Base-by-base conservation (phyloP, 2,888 invertebrate genomes). In the Pseudanteris insignis region DNA sequence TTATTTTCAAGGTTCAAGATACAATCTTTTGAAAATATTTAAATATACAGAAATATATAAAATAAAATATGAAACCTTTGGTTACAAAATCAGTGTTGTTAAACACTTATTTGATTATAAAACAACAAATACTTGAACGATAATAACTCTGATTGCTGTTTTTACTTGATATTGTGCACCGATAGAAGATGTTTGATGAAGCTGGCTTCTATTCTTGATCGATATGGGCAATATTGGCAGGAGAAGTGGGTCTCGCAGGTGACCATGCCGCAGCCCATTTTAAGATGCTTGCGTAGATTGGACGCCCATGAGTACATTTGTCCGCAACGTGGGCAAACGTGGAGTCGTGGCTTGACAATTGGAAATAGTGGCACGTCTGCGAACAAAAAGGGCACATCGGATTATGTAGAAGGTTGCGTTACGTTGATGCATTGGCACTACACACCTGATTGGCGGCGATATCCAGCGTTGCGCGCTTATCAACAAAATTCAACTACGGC, bases 161-260 rank as follows among this genome's bases (percentile, higher is more conserved):
- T 71, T 72, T 77, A 79, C 70, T 79, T 79, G 73, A 80, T 80
- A 68, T 80, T 79, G 65, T 80, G 79, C 46, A 80, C 79, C 48
- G 79, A 78, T 15, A 79, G 73, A 18, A 79, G 70, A 48, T 80
- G 80, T 63, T 79, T 79, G 60, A 79, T 63, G 66, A 80, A 80
- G 64, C 78, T 79, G 18, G 79, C 78, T 65, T 79, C 77, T 65
- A 79, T 77, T 70, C 81, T 79, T 50, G 80, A 80, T 58, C 76
- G 76, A 70, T 80, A 81, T n/a, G 79, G 77, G 67, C 81, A 81
- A 70, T 79, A 78, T 62, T 77, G 77, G 69, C 81, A 82, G 64
- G 79, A 77, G 73, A 81, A 81, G 66, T 79, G 78, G 2, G 80
- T 79, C 69, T 81, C 81, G 70, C 75, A 76, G 64, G 79, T 78